Conservation (phyloP, 2,888 invertebrate species). For the Andrena flavipes region DNA sequence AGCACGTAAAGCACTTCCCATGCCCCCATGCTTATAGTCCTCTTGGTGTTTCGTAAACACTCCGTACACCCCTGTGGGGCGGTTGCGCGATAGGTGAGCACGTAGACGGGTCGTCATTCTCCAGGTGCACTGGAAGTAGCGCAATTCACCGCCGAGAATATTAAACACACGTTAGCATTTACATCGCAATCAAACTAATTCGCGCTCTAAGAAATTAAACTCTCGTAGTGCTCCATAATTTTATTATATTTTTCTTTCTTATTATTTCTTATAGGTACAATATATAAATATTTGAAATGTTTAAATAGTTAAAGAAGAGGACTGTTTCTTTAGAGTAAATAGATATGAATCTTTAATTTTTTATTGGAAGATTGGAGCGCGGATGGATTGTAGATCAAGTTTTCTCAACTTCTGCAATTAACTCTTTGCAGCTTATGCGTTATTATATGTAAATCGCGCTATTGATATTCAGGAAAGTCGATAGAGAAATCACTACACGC, state of each 20-base stretch:
- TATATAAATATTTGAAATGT: not conserved
- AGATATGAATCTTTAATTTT: not conserved
- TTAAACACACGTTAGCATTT: slow-evolving; percentile 22
- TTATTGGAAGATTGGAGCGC: not conserved
- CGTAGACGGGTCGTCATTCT: slow-evolving; percentile 14
- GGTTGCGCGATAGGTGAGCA: not conserved
- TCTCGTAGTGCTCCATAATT: not conserved
- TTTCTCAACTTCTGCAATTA: not conserved
- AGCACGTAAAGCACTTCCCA: slow-evolving; percentile 63
- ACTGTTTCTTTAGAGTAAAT: not conserved
- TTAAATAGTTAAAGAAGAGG: not conserved
- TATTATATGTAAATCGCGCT: not conserved
- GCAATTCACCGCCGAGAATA: slow-evolving; percentile 42
- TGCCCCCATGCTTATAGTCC: slow-evolving; percentile 30
- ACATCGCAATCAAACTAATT: not conserved
- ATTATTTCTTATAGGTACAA: not conserved
- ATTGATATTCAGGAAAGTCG: slow-evolving; percentile 44
- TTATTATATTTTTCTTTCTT: not conserved
- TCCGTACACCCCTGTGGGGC: slow-evolving; percentile 29
- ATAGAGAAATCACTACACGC: slow-evolving; percentile 31
- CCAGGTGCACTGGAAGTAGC: slow-evolving; percentile 46
- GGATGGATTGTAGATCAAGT: not conserved
- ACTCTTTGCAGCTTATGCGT: not conserved
- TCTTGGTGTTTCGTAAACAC: slow-evolving; percentile 56
- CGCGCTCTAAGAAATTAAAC: not conserved